phyloP scores from a whole-genome alignment of 2,888 invertebrate genomes.

The Xestia c-nigrum region DNA sequence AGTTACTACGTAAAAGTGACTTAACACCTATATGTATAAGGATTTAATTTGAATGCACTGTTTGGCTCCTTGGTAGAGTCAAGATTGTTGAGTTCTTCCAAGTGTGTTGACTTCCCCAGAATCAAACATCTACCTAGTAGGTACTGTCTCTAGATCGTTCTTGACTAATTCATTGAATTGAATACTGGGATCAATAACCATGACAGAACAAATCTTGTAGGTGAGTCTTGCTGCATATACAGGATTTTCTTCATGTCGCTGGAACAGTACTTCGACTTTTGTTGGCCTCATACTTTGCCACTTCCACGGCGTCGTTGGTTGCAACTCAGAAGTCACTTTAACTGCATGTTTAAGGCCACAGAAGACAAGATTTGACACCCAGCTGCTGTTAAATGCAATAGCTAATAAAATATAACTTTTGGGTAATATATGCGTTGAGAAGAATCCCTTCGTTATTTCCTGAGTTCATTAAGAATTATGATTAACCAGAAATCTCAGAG shows the following conservation, averaged over 20 bases:
- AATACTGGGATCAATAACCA: no score
- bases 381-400: not conserved
- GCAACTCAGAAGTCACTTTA: not conserved
- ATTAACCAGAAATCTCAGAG: not conserved
- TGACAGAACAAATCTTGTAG: not conserved
- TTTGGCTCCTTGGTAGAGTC: not conserved
- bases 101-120: no score
- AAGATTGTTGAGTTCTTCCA: not conserved
- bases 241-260: not conserved
- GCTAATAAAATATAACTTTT: not conserved
- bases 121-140: no score
- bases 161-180: no score
- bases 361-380: not conserved
- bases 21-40: not conserved
- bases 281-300: not conserved
- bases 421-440: not conserved
- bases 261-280: not conserved
- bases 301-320: not conserved
- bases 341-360: not conserved
- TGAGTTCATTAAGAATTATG: not conserved
- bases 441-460: not conserved
- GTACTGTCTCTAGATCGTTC: no score
- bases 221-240: not conserved
- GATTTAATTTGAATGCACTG: constrained; percentile 15
- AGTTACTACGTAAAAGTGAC: not conserved